A percentile compares a stretch with the other conserved stretches of the same genome.
These are phyloP conservation scores for Orius insidiosus DNA, from an alignment of 1,140 invertebrate species.

Conservation along the genomic window DNA sequence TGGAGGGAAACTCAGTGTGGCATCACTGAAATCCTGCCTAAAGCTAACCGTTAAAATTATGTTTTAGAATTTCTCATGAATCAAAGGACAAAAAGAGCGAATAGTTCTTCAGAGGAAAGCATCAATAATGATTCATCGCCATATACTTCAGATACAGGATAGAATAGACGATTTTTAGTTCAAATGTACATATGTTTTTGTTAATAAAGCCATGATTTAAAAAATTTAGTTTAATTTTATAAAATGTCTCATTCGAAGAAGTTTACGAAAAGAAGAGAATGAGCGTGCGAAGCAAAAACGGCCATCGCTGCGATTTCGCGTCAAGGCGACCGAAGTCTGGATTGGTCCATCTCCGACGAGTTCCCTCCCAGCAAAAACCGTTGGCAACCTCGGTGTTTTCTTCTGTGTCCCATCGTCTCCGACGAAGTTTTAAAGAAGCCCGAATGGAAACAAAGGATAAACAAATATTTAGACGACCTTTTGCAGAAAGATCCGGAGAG, in stretches of 20 bases:
- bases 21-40: conserved; percentile 10
- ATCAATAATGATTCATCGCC: conserved; percentile 32
- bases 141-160: conserved; percentile 31
- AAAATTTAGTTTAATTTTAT: no score
- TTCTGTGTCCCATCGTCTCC: conserved; percentile 68
- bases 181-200: no score
- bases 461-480: conserved; percentile 69
- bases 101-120: conserved; percentile 33
- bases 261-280: no score
- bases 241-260: no score
- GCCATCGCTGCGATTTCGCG: no score
- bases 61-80: conserved; percentile 28
- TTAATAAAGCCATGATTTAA: no score
- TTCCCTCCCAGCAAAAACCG: no score
- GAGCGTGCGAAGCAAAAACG: no score
- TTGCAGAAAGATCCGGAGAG: conserved; percentile 58
- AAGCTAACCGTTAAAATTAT: conserved; percentile 26
- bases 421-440: conserved; percentile 58
- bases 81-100: conserved; percentile 28
- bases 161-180: conserved; percentile 5
- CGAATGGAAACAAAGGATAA: conserved; percentile 69
- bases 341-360: no score
- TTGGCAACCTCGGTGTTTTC: conserved; percentile 50
- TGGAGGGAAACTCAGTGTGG: not conserved
- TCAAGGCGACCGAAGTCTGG: no score